phyloP scores from a whole-genome alignment of 2,797 vertebrate species.

The Fringilla coelebs region DNA sequence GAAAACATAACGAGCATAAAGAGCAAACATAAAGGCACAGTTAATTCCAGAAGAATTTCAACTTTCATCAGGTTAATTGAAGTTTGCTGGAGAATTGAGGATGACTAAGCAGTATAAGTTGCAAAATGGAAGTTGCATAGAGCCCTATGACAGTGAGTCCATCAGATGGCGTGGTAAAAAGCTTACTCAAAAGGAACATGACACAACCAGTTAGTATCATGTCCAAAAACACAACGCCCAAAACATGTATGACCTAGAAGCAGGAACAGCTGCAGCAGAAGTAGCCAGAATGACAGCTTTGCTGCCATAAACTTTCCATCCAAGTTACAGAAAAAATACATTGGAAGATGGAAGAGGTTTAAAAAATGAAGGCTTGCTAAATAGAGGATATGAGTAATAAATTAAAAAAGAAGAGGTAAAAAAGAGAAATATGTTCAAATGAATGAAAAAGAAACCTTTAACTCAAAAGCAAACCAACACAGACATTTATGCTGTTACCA shows the following conservation, averaged over 20 bases:
- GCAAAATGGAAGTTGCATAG: conserved; percentile 78
- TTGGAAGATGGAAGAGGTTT: conserved; percentile 82
- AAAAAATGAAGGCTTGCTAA: conserved; percentile 81
- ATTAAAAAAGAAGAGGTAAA: conserved; percentile 57
- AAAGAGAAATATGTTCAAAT: conserved; percentile 72
- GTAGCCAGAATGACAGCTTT: conserved; percentile 75
- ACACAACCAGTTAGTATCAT: conserved; percentile 74
- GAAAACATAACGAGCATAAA: conserved; percentile 64
- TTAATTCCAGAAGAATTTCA: conserved; percentile 62
- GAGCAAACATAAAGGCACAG: conserved; percentile 78
- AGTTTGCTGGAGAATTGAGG: conserved; percentile 70
- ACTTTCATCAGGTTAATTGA: conserved; percentile 65
- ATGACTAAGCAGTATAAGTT: conserved; percentile 77
- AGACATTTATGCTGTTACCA: conserved; percentile 82
- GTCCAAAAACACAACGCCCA: conserved; percentile 77
- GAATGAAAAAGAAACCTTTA: conserved; percentile 76
- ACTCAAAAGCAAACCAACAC: conserved; percentile 80
- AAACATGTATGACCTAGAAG: conserved; percentile 75
- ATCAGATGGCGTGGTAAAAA: conserved; percentile 74
- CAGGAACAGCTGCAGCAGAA: conserved; percentile 77
- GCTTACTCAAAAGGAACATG: conserved; percentile 78
- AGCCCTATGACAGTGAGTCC: conserved; percentile 74
- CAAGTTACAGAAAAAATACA: conserved; percentile 74
- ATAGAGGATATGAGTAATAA: conserved; percentile 74
- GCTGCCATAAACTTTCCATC: conserved; percentile 81